A percentile compares a stretch with the other conserved stretches of the same genome.
phyloP scores from a whole-genome alignment of 2,888 invertebrate genomes.

The Lochmaea capreae region DNA sequence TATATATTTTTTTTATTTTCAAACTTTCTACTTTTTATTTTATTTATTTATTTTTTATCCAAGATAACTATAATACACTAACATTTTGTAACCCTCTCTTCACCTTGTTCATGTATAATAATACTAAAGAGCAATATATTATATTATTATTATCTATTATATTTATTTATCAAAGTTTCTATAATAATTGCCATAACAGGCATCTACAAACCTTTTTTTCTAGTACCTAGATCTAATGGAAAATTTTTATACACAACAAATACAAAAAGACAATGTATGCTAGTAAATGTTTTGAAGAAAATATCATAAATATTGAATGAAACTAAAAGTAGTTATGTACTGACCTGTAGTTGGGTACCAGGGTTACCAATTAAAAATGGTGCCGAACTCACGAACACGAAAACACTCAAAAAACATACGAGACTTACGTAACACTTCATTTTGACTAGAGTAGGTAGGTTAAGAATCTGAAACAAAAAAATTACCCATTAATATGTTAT shows the following conservation, averaged over 20 bases:
- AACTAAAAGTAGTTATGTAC: slow-evolving; percentile 37
- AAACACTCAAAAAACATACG: slow-evolving; percentile 63
- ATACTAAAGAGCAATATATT: too few relatives aligned
- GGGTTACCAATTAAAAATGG: slow-evolving; percentile 55
- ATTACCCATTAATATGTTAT: slow-evolving; percentile 32
- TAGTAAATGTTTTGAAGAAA: neutral
- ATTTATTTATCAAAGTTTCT: too few relatives aligned
- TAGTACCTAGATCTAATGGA: too few relatives aligned
- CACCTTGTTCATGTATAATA: too few relatives aligned
- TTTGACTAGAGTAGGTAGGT: slow-evolving; percentile 65
- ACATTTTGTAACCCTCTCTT: too few relatives aligned
- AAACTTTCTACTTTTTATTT: too few relatives aligned
- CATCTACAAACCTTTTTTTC: too few relatives aligned
- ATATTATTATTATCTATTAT: too few relatives aligned
- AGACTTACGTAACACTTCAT: slow-evolving; percentile 65
- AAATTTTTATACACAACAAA: neutral
- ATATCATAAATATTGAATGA: neutral
- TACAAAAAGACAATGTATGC: neutral
- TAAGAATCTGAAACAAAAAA: slow-evolving; percentile 63
- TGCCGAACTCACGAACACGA: slow-evolving; percentile 62
- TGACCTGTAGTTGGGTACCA: slow-evolving; percentile 58
- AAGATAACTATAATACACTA: too few relatives aligned
- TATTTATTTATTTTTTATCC: too few relatives aligned
- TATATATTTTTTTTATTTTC: too few relatives aligned
- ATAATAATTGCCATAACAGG: too few relatives aligned